phyloP scores from a whole-genome alignment of 2,797 vertebrate genomes.

The Oophaga sylvatica region DNA sequence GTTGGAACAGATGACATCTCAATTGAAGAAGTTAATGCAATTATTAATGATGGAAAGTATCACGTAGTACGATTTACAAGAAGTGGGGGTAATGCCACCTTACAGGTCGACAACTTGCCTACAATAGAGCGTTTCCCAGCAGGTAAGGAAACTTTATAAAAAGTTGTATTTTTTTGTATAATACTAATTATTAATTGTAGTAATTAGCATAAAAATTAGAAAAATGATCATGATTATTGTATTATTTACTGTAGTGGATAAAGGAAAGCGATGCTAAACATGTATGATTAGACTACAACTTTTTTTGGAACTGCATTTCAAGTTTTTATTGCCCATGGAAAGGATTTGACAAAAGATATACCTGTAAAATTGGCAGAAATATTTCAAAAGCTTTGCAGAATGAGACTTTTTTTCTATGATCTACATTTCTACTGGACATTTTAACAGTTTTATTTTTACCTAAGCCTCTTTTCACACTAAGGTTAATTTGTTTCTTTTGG shows the following conservation, averaged over 20 bases:
- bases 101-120: constrained; percentile 98
- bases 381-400: background rate
- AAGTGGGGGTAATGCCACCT: constrained; percentile 98
- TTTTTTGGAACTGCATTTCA: background rate
- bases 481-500: background rate
- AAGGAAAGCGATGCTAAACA: background rate
- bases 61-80: constrained; percentile 98
- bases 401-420: background rate
- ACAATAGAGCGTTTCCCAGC: constrained; percentile 97
- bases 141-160: constrained; percentile 82
- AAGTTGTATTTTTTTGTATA: background rate
- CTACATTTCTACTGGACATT: background rate
- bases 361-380: background rate
- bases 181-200: background rate
- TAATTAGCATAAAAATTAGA: background rate
- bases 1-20: constrained; percentile 98
- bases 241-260: background rate
- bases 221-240: background rate
- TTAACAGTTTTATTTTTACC: background rate
- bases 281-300: background rate
- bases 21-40: constrained; percentile 95
- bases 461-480: background rate
- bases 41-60: constrained; percentile 99
- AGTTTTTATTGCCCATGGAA: constrained; percentile 45
- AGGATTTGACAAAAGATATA: constrained; percentile 61